Percentiles rank a stretch among this genome's conserved stretches.
These are phyloP conservation scores for Cariama cristata DNA, from an alignment of 2,113 vertebrate species.

Conservation along the genomic window DNA sequence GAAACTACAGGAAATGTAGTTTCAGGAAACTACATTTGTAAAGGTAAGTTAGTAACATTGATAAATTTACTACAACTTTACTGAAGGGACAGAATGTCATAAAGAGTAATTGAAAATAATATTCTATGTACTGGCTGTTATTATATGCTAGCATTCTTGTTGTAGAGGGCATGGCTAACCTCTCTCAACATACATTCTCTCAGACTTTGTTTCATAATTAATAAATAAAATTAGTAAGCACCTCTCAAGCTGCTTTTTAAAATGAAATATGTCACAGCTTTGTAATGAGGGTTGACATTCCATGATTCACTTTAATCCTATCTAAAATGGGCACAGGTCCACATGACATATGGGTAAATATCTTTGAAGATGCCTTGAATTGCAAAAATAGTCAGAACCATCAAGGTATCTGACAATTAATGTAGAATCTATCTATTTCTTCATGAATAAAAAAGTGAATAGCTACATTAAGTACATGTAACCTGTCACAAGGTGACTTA, in stretches of 20 bases:
- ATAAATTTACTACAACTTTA: slow-evolving; percentile 3
- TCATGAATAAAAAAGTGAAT: slow-evolving; percentile 69
- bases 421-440: slow-evolving; percentile 51
- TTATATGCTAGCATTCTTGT: not conserved
- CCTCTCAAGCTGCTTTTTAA: not conserved
- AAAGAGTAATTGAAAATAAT: not conserved
- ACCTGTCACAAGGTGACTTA: slow-evolving; percentile 65
- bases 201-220: slow-evolving; percentile 22
- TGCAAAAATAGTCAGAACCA: slow-evolving; percentile 9
- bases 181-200: not conserved
- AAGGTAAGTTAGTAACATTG: not conserved
- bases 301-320: slow-evolving; percentile 1
- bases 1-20: not conserved
- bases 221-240: slow-evolving; percentile 11
- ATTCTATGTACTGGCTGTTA: not conserved
- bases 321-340: slow-evolving; percentile 21
- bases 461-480: slow-evolving; percentile 62
- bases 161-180: not conserved
- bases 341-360: slow-evolving; percentile 50
- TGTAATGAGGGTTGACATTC: not conserved
- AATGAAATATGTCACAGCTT: not conserved
- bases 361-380: slow-evolving; percentile 33
- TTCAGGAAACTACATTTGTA: not conserved
- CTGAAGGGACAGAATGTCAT: not conserved
- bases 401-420: slow-evolving; percentile 52